Conservation (phyloP, 2,113 vertebrate genomes). For the Odontesthes bonariensis region DNA sequence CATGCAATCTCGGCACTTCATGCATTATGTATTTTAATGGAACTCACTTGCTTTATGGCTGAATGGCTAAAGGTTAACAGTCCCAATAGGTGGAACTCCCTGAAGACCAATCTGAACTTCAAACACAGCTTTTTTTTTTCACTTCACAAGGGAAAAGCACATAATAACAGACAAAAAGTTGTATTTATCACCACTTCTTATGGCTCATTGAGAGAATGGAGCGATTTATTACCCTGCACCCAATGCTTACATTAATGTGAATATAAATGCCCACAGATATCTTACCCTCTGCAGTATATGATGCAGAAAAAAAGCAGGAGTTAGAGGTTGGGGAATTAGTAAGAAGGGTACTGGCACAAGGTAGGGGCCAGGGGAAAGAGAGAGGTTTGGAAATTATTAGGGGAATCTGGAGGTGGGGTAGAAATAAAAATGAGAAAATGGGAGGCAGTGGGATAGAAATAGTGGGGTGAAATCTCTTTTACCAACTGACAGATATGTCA, state of each 20-base stretch:
- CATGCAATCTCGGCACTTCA: constrained; percentile 90
- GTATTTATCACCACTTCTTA: constrained; percentile 75
- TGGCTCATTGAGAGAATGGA: constrained; percentile 78
- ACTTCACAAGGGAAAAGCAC: constrained; percentile 73
- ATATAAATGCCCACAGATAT: constrained; percentile 82
- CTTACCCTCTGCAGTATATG: constrained; percentile 69
- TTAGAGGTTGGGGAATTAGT: constrained; percentile 61
- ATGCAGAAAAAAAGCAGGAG: constrained; percentile 65
- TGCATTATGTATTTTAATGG: constrained; percentile 94
- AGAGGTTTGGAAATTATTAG: constrained; percentile 34
- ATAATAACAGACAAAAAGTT: constrained; percentile 83
- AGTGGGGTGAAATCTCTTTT: constrained; percentile 38
- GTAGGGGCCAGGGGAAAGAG: constrained; percentile 16
- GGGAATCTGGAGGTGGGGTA: constrained; percentile 48
- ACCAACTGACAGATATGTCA: constrained; percentile 47
- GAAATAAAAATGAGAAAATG: constrained; percentile 32
- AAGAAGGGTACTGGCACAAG: constrained; percentile 44
- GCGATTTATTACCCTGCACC: constrained; percentile 73
- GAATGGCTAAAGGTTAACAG: constrained; percentile 92
- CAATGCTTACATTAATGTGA: constrained; percentile 84
- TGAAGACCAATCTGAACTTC: constrained; percentile 87
- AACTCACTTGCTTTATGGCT: constrained; percentile 89
- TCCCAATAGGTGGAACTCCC: constrained; percentile 88
- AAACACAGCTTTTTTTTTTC: constrained; percentile 78
- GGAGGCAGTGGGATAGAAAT: constrained; percentile 21